phyloP scores from a whole-genome alignment of 2,888 invertebrate species.

The Keiferia lycopersicella region DNA sequence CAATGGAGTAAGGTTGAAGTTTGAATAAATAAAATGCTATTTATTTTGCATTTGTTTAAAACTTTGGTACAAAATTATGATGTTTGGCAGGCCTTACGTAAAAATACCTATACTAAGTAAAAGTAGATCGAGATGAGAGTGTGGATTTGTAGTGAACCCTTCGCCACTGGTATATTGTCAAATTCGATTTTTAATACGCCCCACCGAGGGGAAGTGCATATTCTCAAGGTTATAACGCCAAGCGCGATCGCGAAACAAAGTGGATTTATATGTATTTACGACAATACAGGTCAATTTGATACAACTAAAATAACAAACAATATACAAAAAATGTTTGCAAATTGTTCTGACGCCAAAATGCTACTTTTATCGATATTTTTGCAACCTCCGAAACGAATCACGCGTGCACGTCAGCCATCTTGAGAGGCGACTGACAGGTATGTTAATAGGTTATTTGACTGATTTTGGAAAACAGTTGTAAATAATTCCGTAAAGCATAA shows the following conservation, averaged over 20 bases:
- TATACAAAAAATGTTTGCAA: constrained; percentile 3
- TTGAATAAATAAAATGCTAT: too few species aligned
- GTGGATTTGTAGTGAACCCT: too few species aligned
- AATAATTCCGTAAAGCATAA: too few species aligned
- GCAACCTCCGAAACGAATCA: not conserved
- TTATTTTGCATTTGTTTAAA: too few species aligned
- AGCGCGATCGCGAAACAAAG: constrained; percentile 1
- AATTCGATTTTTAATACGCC: not conserved
- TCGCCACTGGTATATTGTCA: not conserved
- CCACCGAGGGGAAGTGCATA: not conserved
- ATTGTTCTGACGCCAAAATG: constrained; percentile 1
- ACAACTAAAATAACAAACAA: not conserved
- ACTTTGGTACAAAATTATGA: too few species aligned
- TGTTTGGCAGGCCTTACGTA: too few species aligned
- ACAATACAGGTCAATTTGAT: constrained; percentile 3
- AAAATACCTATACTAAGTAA: too few species aligned
- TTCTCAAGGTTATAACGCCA: not conserved
- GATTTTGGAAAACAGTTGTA: too few species aligned
- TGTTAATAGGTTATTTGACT: not conserved
- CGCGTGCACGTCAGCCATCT: not conserved
- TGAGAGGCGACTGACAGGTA: not conserved
- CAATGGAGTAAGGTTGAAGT: too few species aligned
- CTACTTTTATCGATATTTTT: constrained; percentile 3
- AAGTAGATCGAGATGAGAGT: too few species aligned
- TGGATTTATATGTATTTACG: constrained; percentile 1